A percentile compares a stretch with the other conserved stretches of the same genome.
Conservation (phyloP, 2,888 invertebrate species). For the Diarsia mendica region DNA sequence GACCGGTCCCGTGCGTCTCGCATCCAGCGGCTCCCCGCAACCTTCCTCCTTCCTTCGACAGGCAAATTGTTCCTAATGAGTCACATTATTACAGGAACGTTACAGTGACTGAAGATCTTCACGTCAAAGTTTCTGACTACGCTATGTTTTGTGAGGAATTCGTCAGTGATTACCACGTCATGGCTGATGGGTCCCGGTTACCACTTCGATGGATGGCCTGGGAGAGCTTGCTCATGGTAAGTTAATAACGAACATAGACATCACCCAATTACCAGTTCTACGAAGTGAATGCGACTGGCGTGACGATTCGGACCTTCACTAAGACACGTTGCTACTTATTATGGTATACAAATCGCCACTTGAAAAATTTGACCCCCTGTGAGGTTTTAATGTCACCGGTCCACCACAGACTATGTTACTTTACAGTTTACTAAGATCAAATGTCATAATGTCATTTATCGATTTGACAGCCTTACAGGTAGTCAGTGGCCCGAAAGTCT, state of each 20-base stretch:
- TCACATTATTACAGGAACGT: conserved; percentile 92
- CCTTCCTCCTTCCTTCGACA: too few relatives aligned
- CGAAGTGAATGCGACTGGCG: background rate
- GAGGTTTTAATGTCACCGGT: background rate
- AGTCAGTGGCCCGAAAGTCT: too few relatives aligned
- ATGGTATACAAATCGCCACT: background rate
- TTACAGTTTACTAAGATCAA: too few relatives aligned
- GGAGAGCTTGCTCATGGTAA: conserved; percentile 95
- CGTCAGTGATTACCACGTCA: conserved; percentile 95
- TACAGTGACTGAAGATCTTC: conserved; percentile 94
- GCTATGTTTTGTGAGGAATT: conserved; percentile 96
- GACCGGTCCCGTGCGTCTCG: too few relatives aligned
- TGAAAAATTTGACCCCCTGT: background rate
- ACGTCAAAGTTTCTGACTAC: conserved; percentile 95
- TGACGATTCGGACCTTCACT: background rate
- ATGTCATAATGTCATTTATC: too few relatives aligned
- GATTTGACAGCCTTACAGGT: too few relatives aligned
- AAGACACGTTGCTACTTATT: background rate
- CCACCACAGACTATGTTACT: background rate
- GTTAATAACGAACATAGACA: conserved; percentile 48
- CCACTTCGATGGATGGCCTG: conserved; percentile 98
- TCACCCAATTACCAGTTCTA: background rate
- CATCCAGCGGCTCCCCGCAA: too few relatives aligned
- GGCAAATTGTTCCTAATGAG: background rate
- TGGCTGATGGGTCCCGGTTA: conserved; percentile 94